A percentile compares a stretch with the other conserved stretches of the same genome.
Evolutionary conservation across 1,140 invertebrate species (phyloP).

Genomic region (Cepaea nemoralis): DNA sequence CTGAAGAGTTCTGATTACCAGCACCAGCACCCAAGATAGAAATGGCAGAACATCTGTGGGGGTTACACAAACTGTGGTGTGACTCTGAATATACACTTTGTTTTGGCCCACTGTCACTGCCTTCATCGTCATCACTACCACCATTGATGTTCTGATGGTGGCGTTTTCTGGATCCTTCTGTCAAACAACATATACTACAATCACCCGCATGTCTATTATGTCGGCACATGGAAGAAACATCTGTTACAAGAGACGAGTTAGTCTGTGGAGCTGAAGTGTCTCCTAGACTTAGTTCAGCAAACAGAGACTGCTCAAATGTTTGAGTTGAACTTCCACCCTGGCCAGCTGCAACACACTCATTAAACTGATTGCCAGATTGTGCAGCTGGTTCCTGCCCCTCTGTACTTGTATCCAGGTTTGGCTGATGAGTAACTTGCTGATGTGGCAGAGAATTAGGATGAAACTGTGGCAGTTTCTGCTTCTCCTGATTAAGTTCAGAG

Average conservation of each 20-base stretch:
- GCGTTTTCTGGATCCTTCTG: constrained; percentile 34
- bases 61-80: not conserved
- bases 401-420: not conserved
- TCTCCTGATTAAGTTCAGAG: constrained; percentile 17
- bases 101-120: constrained; percentile 4
- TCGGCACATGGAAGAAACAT: not conserved
- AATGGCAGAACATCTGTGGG: not conserved
- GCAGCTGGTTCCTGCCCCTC: not conserved
- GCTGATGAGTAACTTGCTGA: not conserved
- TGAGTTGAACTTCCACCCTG: not conserved
- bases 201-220: constrained; percentile 28
- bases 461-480: not conserved
- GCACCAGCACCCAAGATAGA: not conserved
- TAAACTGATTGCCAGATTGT: not conserved
- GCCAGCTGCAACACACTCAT: not conserved
- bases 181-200: constrained; percentile 24
- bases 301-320: not conserved
- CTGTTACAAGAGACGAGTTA: not conserved
- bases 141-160: constrained; percentile 34
- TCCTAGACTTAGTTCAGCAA: not conserved
- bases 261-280: not conserved
- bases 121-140: constrained; percentile 26
- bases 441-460: not conserved
- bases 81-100: constrained; percentile 31
- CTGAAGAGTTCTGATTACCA: not conserved